Conservation (phyloP, 2,888 invertebrate genomes). For the Urechis unicinctus region DNA sequence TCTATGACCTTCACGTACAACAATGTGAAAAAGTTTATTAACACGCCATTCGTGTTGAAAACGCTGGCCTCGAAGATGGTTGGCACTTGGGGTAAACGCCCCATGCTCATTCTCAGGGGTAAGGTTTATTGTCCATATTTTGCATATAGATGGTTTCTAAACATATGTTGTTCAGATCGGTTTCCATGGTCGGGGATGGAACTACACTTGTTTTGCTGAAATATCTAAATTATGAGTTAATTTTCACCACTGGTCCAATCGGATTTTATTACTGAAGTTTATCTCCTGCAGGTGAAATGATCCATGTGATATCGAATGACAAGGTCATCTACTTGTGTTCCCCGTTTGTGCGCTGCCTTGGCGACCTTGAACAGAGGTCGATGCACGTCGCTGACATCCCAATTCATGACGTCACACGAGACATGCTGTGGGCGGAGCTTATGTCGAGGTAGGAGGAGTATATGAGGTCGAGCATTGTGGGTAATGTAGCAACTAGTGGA, state of each 20-base stretch:
- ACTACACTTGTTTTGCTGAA: too few species aligned
- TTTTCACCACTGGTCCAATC: too few species aligned
- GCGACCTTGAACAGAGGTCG: constrained; percentile 27
- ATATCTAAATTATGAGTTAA: too few species aligned
- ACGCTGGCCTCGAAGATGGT: constrained; percentile 20
- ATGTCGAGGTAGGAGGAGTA: constrained; percentile 12
- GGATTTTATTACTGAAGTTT: too few species aligned
- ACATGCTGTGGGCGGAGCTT: constrained; percentile 28
- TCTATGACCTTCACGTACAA: constrained; percentile 27
- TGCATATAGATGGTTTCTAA: background rate
- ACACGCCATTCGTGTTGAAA: constrained; percentile 30
- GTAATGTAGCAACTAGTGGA: too few species aligned
- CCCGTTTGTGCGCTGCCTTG: constrained; percentile 27
- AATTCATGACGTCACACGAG: constrained; percentile 34
- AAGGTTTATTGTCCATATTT: background rate
- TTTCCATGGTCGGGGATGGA: too few species aligned
- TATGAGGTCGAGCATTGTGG: background rate
- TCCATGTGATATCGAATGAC: constrained; percentile 21
- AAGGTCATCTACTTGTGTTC: constrained; percentile 28
- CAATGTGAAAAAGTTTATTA: constrained; percentile 30
- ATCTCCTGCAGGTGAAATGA: constrained; percentile 32
- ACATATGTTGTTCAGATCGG: background rate
- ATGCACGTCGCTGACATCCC: constrained; percentile 33
- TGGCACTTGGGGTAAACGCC: constrained; percentile 20
- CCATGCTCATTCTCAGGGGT: constrained; percentile 29